Evolutionary conservation across 2,113 vertebrate genomes (phyloP), one percentile per base, ranked within the genome.

Genomic region (Archilochus colubris): DNA sequence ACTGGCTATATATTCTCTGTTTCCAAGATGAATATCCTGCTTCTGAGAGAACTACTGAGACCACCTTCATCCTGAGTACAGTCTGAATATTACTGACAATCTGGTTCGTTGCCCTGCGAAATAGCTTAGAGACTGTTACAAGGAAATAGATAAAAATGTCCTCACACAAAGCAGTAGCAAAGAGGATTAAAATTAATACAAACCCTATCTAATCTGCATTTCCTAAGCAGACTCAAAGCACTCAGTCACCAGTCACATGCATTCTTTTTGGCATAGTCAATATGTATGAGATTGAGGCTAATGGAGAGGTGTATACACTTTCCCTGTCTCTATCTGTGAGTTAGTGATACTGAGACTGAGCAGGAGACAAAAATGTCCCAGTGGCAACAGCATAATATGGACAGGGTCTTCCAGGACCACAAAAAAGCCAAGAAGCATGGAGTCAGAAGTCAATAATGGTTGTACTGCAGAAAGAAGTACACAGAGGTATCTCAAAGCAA

Each of bases 211-310:
- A 58, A 51, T 18, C 16, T 4, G 3, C 18, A 8, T 51, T 84
- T 86, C 11, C 21, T 67, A 28, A 67, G 38, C 9, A 76, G 72
- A 90, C 11, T 8, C 9, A 69, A 83, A 74, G 21, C 19, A 31
- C 58, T 77, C 31, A 74, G 24, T 27, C 48, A 50, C 17, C 24
- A 43, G 21, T 38, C 14, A 54, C 7, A 16, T 6, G 18, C 7
- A 25, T 44, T 73, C 57, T 57, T 24, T 1, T 3, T 9, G 4
- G 4, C 3, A 15, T 2, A 1, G 9, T 23, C 16, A 2, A 17
- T 36, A 8, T 25, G 3, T 5, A 2, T 5, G 1, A 11, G 16
- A 12, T 8, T 33, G 38, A 76, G 31, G 33, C 9, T 80, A 27
- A 54, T 22, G n/a, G 21, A 30, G 24, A 46, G 27, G 7, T 23